Evolutionary conservation across 2,888 invertebrate species (phyloP), one percentile per base, ranked within the genome.

Genomic region (Perizoma affinitatum): DNA sequence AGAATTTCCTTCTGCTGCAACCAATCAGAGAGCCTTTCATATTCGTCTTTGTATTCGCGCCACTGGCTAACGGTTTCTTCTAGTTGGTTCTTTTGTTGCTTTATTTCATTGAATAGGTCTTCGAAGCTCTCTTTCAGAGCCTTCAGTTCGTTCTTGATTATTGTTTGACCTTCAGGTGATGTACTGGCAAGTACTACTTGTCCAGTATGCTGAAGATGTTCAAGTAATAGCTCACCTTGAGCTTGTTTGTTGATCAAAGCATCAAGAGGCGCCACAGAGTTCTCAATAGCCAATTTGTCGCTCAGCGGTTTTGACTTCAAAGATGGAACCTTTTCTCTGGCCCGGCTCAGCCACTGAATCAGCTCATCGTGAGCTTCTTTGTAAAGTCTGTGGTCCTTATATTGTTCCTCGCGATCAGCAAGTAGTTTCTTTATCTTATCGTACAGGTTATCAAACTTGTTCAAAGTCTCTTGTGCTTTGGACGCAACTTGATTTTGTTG

Each of bases 341-440:
- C 96, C 70, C 97, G 93, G 55, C 95, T 95, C 66, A 98, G 93
- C 98, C 98, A 98, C 55, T 96, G 95, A 51, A 96, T 96, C 10
- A 98, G 93, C 77, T 97, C 97, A 77, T 98, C 98, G 68, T 97
- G 96, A 5, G 98, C 97, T 86, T 98, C 98, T 80, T 98, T 98
- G 82, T 98, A 98, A 0, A 96, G 84, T 65, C 96, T 94, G 78
- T 98, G 98, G 81, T 98, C 97, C 78, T 96, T 95, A 77, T 96
- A 97, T 78, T 98, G 97, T 75, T 96, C 96, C 82, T 97, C 97
- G 11, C 97, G 94, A 76, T 97, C 96, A 3, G 93, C 89, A 9
- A 97, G 88, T 40, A 97, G 79, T 80, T 95, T 95, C 82, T 96
- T 96, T 8, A 97, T 95, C 79, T 95, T 95, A 59, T 95, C 96